Conservation (phyloP, 2,888 invertebrate species). For the Candidula unifasciata region DNA sequence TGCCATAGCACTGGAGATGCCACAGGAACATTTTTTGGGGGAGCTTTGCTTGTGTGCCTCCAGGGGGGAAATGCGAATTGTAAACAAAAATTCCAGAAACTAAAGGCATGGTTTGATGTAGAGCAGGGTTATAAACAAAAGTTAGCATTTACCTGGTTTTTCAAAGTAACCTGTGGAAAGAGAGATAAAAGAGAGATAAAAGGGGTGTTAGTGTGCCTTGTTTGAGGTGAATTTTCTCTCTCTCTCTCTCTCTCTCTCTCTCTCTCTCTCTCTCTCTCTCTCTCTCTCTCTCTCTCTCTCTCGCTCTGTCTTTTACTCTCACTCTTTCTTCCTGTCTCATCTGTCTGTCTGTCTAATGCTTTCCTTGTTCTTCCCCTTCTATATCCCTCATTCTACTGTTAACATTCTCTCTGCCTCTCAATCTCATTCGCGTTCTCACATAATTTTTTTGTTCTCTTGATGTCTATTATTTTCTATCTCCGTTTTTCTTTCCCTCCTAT, state of each 20-base stretch:
- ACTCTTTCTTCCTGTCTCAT: background rate
- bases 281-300: background rate
- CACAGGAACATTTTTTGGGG: too few species aligned
- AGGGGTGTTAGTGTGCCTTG: too few species aligned
- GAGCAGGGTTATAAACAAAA: background rate
- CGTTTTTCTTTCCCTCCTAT: background rate
- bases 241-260: slow-evolving; percentile 15
- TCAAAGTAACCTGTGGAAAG: slow-evolving; percentile 21
- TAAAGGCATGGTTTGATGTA: background rate
- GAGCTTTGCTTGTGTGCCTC: too few species aligned
- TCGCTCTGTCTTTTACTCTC: background rate
- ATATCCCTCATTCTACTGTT: background rate
- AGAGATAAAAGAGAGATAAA: background rate
- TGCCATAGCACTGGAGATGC: too few species aligned
- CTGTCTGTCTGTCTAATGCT: background rate
- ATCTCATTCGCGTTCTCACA: background rate
- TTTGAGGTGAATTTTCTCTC: background rate
- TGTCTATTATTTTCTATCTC: background rate
- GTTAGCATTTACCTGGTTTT: background rate
- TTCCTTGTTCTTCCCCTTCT: background rate
- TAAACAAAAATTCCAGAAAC: background rate
- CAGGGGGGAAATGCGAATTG: background rate
- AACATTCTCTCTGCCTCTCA: background rate
- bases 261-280: slow-evolving; percentile 1
- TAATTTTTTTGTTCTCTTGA: background rate